Conservation (phyloP, 2,797 vertebrate species). For the Sebastes steindachneri region DNA sequence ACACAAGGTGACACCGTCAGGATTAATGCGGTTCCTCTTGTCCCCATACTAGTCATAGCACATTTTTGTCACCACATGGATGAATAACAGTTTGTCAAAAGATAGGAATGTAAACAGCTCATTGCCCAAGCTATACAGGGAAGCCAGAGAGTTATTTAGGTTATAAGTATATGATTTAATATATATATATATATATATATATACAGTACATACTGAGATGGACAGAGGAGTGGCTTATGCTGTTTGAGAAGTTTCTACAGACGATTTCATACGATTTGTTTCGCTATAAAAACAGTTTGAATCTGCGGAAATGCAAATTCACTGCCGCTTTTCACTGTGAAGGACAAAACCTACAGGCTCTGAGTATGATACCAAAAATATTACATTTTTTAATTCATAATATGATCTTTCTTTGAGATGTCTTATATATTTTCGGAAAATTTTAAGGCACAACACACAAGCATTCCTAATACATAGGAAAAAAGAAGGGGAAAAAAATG, state of each 20-base stretch:
- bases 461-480: not conserved
- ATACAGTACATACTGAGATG: not conserved
- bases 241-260: not conserved
- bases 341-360: not conserved
- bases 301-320: not conserved
- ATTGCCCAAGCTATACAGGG: not conserved
- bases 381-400: not conserved
- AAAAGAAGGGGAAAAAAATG: too few species aligned
- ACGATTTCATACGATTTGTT: not conserved
- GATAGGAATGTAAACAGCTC: not conserved
- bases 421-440: not conserved
- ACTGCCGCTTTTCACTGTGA: not conserved
- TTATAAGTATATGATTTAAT: not conserved
- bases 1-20: conserved; percentile 39
- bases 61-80: not conserved
- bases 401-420: not conserved
- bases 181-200: fast-evolving
- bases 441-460: not conserved
- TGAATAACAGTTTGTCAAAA: not conserved
- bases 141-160: not conserved
- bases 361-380: not conserved
- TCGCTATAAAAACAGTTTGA: not conserved
- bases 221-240: not conserved
- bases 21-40: not conserved
- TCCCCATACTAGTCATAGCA: not conserved